Conservation (phyloP, 2,113 vertebrate genomes). For the Onychorhynchus coronatus region DNA sequence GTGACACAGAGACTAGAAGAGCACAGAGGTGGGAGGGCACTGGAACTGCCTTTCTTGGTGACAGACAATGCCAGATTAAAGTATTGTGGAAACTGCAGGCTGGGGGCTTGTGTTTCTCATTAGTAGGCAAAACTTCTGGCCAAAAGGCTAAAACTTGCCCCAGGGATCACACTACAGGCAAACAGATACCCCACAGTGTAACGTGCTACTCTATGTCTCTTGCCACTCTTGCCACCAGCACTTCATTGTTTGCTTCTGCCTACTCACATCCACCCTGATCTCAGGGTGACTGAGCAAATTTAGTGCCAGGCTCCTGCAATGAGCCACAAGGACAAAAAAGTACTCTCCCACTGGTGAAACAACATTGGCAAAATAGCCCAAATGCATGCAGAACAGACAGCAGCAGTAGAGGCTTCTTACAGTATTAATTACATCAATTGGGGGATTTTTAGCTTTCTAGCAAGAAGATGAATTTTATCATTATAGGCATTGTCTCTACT, state of each 20-base stretch:
- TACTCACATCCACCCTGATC: background rate
- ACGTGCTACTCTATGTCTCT: background rate
- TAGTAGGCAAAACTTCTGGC: background rate
- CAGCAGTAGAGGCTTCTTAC: background rate
- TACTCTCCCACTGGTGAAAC: background rate
- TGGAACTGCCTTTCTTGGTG: background rate
- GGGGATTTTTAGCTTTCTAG: background rate
- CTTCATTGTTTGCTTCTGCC: background rate
- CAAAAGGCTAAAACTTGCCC: background rate
- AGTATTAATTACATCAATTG: background rate
- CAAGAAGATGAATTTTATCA: background rate
- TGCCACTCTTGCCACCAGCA: fast-evolving
- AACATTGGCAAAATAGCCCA: background rate
- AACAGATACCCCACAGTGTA: background rate
- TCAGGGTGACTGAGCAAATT: background rate
- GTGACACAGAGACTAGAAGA: background rate
- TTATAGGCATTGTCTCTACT: background rate
- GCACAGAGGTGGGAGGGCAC: fast-evolving
- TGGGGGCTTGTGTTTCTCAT: background rate
- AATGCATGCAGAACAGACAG: fast-evolving
- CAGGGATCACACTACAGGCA: background rate
- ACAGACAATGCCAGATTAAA: background rate
- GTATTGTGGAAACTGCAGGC: background rate
- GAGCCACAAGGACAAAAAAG: background rate
- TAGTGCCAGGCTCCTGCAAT: background rate